phyloP scores from a whole-genome alignment of 2,888 invertebrate genomes.

The Hydrotaea cyrtoneurina region DNA sequence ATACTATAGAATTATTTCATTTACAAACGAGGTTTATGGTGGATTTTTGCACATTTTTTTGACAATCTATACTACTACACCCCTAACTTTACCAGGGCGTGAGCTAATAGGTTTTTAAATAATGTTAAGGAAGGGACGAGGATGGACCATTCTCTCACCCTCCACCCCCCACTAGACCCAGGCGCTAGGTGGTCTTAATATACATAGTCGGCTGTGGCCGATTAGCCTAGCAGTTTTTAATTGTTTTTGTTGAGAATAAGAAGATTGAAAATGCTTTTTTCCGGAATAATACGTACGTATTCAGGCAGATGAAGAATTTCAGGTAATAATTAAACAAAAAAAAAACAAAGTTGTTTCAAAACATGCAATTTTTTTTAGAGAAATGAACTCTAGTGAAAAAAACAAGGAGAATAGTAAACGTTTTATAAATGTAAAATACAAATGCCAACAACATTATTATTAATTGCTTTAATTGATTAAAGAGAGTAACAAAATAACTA shows the following conservation, averaged over 20 bases:
- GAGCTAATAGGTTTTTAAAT: neutral
- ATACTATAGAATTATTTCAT: neutral
- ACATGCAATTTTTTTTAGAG: conserved; percentile 17
- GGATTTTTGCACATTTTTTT: neutral
- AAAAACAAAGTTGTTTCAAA: conserved; percentile 35
- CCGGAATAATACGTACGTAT: conserved; percentile 16
- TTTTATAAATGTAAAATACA: conserved; percentile 12
- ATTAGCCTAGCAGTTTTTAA: neutral
- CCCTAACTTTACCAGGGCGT: neutral
- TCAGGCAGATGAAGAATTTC: conserved; percentile 31
- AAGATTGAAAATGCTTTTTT: conserved; percentile 37
- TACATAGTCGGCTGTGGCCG: neutral
- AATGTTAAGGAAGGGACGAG: neutral
- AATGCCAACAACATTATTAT: conserved; percentile 41
- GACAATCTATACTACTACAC: neutral
- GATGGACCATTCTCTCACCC: neutral
- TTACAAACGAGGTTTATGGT: neutral
- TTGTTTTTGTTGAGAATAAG: conserved; percentile 38
- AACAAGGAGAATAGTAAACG: neutral
- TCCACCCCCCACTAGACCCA: neutral
- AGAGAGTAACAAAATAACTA: conserved; percentile 50
- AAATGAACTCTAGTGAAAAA: conserved; percentile 8
- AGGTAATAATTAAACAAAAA: conserved; percentile 37
- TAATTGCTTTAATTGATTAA: conserved; percentile 58
- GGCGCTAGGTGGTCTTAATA: neutral